These are phyloP conservation scores for Lacerta viridis DNA, from an alignment of 2,797 vertebrate species.

Conservation along the genomic window DNA sequence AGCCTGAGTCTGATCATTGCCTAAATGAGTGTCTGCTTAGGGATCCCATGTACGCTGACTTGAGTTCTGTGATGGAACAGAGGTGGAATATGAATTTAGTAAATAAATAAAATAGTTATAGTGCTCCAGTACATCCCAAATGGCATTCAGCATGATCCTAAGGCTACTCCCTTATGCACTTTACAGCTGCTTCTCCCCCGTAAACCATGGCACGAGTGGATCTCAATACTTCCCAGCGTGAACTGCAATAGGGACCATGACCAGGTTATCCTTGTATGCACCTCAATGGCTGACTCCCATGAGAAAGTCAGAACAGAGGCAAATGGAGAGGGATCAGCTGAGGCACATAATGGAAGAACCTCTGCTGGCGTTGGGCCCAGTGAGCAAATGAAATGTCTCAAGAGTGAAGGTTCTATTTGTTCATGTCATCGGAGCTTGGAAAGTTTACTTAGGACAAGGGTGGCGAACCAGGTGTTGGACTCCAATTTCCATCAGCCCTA, in stretches of 20 bases:
- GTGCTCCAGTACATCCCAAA: background rate
- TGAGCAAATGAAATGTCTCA: background rate
- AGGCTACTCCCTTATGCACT: background rate
- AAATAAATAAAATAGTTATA: too few relatives aligned
- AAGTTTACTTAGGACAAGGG: background rate
- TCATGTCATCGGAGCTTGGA: background rate
- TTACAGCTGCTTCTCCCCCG: background rate
- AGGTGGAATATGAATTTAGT: too few relatives aligned
- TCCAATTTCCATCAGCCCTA: too few relatives aligned
- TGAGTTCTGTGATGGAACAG: background rate
- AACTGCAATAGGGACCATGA: background rate
- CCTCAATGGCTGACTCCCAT: background rate
- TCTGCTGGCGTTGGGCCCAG: background rate
- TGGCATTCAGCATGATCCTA: background rate
- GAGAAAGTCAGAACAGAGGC: background rate
- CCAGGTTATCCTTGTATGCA: background rate
- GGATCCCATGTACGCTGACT: background rate
- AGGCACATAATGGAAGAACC: background rate
- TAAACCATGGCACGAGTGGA: background rate
- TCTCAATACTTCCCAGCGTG: background rate
- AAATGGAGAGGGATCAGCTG: background rate
- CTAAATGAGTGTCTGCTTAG: background rate
- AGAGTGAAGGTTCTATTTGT: background rate
- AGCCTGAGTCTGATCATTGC: background rate
- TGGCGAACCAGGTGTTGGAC: too few relatives aligned